phyloP scores from a whole-genome alignment of 2,113 vertebrate species.

The Lampris incognitus region DNA sequence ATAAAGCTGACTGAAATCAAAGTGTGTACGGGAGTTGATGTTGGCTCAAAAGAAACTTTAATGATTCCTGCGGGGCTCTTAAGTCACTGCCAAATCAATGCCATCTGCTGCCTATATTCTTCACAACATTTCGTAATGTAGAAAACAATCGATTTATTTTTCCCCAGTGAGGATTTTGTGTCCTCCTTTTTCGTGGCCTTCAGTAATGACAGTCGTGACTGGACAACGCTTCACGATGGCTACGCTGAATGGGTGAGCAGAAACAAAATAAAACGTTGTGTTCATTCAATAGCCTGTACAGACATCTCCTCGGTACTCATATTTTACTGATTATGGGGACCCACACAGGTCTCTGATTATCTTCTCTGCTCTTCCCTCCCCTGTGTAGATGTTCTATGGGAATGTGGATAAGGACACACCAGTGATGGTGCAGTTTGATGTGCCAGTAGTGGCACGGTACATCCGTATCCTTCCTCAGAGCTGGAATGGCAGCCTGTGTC shows the following conservation, averaged over 20 bases:
- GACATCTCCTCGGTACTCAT: background rate
- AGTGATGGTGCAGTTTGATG: constrained; percentile 87
- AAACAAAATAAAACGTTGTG: background rate
- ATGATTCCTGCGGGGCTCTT: too few relatives aligned
- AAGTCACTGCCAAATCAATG: too few relatives aligned
- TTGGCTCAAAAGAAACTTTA: too few relatives aligned
- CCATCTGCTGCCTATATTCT: too few relatives aligned
- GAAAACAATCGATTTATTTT: background rate
- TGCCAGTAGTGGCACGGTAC: constrained; percentile 89
- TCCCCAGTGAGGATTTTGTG: constrained; percentile 87
- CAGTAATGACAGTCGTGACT: constrained; percentile 95
- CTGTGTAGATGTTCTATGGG: constrained; percentile 89
- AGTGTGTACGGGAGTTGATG: too few relatives aligned
- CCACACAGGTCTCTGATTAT: too few relatives aligned
- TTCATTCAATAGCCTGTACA: background rate
- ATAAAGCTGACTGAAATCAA: too few relatives aligned
- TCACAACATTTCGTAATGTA: background rate
- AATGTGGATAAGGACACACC: constrained; percentile 95
- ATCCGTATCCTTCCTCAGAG: constrained; percentile 93
- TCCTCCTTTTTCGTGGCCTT: constrained; percentile 93
- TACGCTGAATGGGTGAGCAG: constrained; percentile 93
- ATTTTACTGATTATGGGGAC: background rate
- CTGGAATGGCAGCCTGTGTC: constrained; percentile 96
- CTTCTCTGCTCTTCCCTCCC: background rate
- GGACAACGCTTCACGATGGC: constrained; percentile 90